Evolutionary conservation across 1,140 invertebrate species (phyloP).

Genomic region (Hyphantria cunea): DNA sequence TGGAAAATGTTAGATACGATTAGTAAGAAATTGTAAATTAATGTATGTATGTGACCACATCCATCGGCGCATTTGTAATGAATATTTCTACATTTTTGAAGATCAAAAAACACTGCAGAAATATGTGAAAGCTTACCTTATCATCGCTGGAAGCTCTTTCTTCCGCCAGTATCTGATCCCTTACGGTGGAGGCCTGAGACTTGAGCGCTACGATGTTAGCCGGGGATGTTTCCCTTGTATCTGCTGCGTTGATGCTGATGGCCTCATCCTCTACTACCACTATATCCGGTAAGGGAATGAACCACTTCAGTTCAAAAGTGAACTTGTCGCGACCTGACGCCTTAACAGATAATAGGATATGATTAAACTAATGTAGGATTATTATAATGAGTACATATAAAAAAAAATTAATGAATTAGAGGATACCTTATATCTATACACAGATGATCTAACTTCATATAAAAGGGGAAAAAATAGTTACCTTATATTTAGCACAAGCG

Average conservation of each 20-base stretch:
- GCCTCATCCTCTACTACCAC: conserved; percentile 86
- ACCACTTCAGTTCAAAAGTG: conserved; percentile 96
- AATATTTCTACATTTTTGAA: no score
- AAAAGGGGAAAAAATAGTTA: no score
- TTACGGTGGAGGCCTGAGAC: conserved; percentile 92
- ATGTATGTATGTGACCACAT: no score
- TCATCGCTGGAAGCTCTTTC: conserved; percentile 86
- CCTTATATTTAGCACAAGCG: conserved; percentile 97
- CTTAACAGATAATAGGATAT: conserved; percentile 53
- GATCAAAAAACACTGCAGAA: no score
- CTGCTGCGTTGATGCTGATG: conserved; percentile 84
- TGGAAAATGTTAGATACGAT: no score
- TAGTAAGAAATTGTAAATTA: no score
- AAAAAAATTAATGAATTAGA: no score
- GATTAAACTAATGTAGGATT: no score
- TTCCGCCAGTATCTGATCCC: conserved; percentile 91
- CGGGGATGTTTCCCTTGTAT: conserved; percentile 87
- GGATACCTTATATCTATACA: no score
- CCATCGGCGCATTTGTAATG: no score
- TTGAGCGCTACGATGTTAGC: conserved; percentile 92
- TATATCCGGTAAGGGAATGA: conserved; percentile 91
- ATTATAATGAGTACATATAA: no score
- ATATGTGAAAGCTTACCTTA: conserved; percentile 58
- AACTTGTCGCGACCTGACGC: conserved; percentile 92
- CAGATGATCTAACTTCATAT: no score